Base-by-base conservation (phyloP, 2,113 vertebrate genomes). In the Ailurus styani region DNA sequence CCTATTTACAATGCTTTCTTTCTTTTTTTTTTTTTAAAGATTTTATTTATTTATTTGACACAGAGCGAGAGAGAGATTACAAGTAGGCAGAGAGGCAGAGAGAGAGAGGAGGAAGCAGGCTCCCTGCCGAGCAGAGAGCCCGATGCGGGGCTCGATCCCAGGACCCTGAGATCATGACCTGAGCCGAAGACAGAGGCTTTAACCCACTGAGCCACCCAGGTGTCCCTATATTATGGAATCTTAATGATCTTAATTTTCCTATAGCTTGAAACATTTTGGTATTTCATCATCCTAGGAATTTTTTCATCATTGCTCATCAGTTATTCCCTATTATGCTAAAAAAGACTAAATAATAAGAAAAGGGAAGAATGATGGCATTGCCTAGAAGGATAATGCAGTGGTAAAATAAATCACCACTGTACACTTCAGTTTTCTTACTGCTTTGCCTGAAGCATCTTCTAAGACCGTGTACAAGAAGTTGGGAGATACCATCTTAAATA, bases 401-500 rank as follows among this genome's bases (percentile, higher is more conserved):
- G 42, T 97, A 85, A 87, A 94, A 77, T 78, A 90, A 81, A 34
- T 87, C 40, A 60, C 60, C 57, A 34, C 25, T 77, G 0, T 94
- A 37, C 7, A 87, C 37, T 52, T 86, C 14, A 40, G 14, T 93
- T 91, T 73, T 85, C 54, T 82, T 75, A 60, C 4, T 86, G 31
- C 55, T 86, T 93, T 96, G 45, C 54, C 81, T 27, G 77, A 90
- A 87, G 91, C 82, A 17, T 85, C 55, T 93, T 87, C 90, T 18
- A 40, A 70, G n/a, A 92, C 64, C 25, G 54, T 87, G 5, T 93
- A 84, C 64, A 95, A 78, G 40, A 88, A 34, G 34, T 85, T 72
- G 7, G 54, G n/a, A 37, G n/a, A 34, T 31, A 75, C 34, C 9
- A 45, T 91, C 75, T 95, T 87, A 82, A 87, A 75, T 13, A 52